Percentiles rank a stretch among this genome's conserved stretches.
phyloP scores from a whole-genome alignment of 2,113 vertebrate species.

The Ictalurus punctatus region DNA sequence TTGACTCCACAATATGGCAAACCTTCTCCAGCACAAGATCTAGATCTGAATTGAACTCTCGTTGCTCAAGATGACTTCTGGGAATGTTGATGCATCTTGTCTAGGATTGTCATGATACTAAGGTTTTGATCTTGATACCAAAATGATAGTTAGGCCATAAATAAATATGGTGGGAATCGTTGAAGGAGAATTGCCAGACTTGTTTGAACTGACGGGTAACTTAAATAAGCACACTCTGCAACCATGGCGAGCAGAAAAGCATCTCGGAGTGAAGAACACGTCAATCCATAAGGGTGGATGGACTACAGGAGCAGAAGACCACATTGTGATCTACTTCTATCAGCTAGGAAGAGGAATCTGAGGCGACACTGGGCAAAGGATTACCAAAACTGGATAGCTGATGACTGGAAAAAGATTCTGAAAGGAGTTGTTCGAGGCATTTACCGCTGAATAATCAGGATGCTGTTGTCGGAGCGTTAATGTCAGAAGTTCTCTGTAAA shows the following conservation, averaged over 20 bases:
- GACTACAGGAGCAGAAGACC: neutral
- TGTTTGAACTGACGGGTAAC: neutral
- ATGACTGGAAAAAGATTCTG: neutral
- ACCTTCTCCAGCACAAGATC: neutral
- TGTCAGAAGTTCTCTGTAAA: neutral
- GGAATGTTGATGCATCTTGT: neutral
- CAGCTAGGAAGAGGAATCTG: neutral
- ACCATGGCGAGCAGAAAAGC: neutral
- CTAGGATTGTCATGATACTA: neutral
- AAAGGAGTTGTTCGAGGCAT: neutral
- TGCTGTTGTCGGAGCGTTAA: neutral
- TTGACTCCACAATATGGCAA: slow-evolving; percentile 9
- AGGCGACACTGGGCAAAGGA: neutral
- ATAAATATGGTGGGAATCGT: neutral
- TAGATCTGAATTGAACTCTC: neutral
- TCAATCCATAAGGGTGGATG: neutral
- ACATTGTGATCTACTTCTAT: neutral
- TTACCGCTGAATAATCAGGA: neutral
- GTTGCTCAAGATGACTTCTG: neutral
- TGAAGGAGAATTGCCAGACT: neutral
- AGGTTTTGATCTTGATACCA: neutral
- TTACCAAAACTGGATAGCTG: too few relatives aligned
- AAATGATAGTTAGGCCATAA: neutral
- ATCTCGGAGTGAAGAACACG: neutral
- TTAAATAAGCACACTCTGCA: neutral